A percentile compares a stretch with the other conserved stretches of the same genome.
These are phyloP conservation scores for Mimachlamys varia DNA, from an alignment of 2,888 invertebrate genomes.

Conservation along the genomic window DNA sequence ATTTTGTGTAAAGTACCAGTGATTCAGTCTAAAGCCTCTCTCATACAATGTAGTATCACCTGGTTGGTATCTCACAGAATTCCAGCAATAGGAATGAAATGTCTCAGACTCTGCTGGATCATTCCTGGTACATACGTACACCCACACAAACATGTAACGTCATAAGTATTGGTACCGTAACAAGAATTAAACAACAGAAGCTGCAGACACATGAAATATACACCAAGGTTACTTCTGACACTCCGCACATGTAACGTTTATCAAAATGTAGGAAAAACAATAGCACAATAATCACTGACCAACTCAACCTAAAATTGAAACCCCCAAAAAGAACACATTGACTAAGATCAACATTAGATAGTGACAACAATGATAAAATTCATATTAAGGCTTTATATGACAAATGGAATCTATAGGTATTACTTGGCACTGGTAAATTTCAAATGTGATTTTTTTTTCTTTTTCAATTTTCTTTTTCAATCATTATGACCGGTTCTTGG, in stretches of 20 bases:
- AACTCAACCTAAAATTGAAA: too few relatives aligned
- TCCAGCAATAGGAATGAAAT: slow-evolving; percentile 18
- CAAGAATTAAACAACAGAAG: neutral
- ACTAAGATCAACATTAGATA: neutral
- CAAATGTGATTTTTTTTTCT: neutral
- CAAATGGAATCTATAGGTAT: neutral
- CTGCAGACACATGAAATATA: neutral
- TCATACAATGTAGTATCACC: neutral
- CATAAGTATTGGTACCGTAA: neutral
- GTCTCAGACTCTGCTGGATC: neutral
- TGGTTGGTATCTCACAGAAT: neutral
- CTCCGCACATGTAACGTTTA: too few relatives aligned
- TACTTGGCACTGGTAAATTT: neutral
- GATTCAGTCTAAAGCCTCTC: neutral
- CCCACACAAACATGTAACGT: neutral
- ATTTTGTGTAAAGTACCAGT: neutral
- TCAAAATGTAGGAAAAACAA: too few relatives aligned
- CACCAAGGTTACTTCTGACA: neutral
- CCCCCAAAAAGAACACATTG: too few relatives aligned
- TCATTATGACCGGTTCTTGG: neutral
- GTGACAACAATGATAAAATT: neutral
- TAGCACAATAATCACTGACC: too few relatives aligned
- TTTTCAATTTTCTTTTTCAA: neutral
- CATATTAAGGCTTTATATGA: neutral
- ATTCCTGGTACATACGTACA: neutral